These are phyloP conservation scores for Apostichopus parvimensis DNA, from an alignment of 35 echinoderm and acorn worm species.

Conservation along the genomic window DNA sequence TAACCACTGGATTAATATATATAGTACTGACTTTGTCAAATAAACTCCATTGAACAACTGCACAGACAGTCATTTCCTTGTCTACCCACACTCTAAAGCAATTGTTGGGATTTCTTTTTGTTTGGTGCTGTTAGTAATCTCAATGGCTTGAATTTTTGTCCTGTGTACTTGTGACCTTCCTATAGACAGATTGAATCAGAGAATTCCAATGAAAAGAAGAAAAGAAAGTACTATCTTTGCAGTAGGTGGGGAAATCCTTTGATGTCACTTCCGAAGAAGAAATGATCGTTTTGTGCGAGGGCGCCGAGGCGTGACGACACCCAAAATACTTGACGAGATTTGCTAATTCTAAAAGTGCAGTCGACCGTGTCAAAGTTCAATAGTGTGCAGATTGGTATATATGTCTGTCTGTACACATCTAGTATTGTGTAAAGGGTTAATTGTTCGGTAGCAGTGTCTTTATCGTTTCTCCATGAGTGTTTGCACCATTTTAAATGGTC, in stretches of 20 bases:
- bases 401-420: not conserved
- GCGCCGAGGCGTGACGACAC: not conserved
- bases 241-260: not conserved
- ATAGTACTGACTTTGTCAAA: no score
- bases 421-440: not conserved
- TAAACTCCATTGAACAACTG: no score
- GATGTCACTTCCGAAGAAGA: no score
- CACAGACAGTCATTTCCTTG: no score
- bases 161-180: no score
- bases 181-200: no score
- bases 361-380: not conserved
- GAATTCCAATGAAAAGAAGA: not conserved
- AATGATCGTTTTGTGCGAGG: not conserved
- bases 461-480: not conserved
- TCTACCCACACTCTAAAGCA: no score
- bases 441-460: not conserved
- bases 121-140: no score
- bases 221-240: not conserved
- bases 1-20: no score
- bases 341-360: not conserved
- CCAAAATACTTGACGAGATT: not conserved
- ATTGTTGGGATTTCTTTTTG: no score
- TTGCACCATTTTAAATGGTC: not conserved
- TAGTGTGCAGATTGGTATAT: no score
- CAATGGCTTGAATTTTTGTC: no score